A percentile compares a stretch with the other conserved stretches of the same genome.
phyloP scores from a whole-genome alignment of 2,113 vertebrate species.

The Coregonus clupeaformis region DNA sequence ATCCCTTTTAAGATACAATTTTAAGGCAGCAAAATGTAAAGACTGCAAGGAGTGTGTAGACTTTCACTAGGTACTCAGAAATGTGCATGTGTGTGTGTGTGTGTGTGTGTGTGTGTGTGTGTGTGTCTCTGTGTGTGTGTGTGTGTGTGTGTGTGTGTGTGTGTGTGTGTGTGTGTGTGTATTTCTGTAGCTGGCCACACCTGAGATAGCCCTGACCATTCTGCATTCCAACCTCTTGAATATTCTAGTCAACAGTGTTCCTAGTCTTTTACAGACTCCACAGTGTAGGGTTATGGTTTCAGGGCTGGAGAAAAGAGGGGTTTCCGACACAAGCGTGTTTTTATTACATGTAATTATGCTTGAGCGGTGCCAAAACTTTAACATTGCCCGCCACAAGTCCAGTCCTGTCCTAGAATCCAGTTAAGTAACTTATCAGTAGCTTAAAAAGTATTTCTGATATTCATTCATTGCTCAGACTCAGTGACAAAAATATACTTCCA shows the following conservation, averaged over 20 bases:
- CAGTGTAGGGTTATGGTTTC: too few relatives aligned
- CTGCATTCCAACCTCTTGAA: constrained; percentile 28
- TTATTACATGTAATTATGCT: constrained; percentile 27
- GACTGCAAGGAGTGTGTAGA: too few relatives aligned
- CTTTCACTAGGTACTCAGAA: too few relatives aligned
- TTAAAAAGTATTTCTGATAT: too few relatives aligned
- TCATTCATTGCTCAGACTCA: too few relatives aligned
- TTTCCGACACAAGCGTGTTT: constrained; percentile 10
- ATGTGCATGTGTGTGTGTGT: not conserved
- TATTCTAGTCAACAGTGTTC: constrained; percentile 56
- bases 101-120: not conserved
- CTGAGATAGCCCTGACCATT: constrained; percentile 35
- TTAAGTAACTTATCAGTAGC: too few relatives aligned
- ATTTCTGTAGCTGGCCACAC: constrained; percentile 35
- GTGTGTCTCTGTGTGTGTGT: not conserved
- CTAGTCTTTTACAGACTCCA: too few relatives aligned
- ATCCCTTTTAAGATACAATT: too few relatives aligned
- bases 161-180: not conserved
- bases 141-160: not conserved
- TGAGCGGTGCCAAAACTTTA: not conserved
- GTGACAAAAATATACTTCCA: too few relatives aligned
- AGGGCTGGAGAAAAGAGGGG: constrained; percentile 10
- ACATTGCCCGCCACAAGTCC: too few relatives aligned
- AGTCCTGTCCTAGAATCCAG: too few relatives aligned
- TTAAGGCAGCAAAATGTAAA: too few relatives aligned